Base-by-base conservation (phyloP, 2,888 invertebrate genomes). In the Chelonus formosanus region DNA sequence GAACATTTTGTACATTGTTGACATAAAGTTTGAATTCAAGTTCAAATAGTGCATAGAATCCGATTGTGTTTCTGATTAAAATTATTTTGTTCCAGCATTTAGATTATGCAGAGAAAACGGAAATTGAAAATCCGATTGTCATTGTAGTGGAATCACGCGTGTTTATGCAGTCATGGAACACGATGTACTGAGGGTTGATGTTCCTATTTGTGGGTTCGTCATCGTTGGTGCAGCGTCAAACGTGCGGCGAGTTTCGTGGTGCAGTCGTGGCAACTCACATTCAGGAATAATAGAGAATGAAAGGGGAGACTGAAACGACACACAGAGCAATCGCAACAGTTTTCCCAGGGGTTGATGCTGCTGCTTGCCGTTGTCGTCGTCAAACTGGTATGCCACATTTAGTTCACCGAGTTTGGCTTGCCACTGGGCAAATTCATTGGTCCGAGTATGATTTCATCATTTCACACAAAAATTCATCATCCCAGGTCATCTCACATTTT, bases 341-440 rank as follows among this genome's bases (percentile, higher is more conserved):
- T 45, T 57, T 57, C 45, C 57, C 34, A 8, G n/a, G 31, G 34
- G 57, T 4, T 8, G 31, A 3, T 56, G 5, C 43, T 32, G 45
- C 55, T 8, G 34, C 35, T 35, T 45, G 44, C 32, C 20, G 35
- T 47, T 55, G 45, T 43, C 20, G 36, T 45, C 52, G 45, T 45
- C 32, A 43, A 20, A 40, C 52, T 58, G 8, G 10, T 64, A 52
- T 52, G 52, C 64, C 52, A 57, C 53, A 64, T 52, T 58, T 44
- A 58, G 58, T 32, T 52, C 20, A 64, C 64, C 44, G 57, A 64
- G 52, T 58, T 64, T 64, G 52, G 58, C 50, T 64, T 36, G 53
- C 53, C 52, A n/a, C 58, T 6, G 55, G 55, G 56, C 20, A 34
- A 57, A 58, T 52, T 53, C 58, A 64, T 64, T 64, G 64, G 58